Conservation (phyloP, 2,113 vertebrate species). For the Pedetes capensis region DNA sequence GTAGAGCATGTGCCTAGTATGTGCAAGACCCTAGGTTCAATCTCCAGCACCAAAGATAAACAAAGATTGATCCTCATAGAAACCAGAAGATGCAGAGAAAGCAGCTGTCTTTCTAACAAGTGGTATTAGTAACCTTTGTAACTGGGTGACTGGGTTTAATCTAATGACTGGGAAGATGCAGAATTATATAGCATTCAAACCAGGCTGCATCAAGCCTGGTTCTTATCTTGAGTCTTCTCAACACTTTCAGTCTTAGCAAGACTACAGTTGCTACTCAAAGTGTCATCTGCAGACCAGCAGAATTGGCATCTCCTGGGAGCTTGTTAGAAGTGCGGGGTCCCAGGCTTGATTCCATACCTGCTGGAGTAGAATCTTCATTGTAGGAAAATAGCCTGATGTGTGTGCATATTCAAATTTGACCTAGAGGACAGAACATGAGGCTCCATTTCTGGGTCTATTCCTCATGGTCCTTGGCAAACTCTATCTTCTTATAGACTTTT, state of each 20-base stretch:
- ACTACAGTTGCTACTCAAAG: background rate
- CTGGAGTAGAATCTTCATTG: background rate
- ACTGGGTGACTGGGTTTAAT: background rate
- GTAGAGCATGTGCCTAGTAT: background rate
- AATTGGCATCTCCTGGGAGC: background rate
- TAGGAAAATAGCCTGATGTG: background rate
- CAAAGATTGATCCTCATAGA: background rate
- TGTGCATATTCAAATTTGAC: background rate
- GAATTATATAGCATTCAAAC: background rate
- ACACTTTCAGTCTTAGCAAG: background rate
- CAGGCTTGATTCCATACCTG: background rate
- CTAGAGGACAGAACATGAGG: background rate
- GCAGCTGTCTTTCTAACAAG: background rate
- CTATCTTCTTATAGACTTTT: background rate
- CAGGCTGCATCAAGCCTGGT: background rate
- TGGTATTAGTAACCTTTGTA: background rate
- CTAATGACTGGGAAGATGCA: background rate
- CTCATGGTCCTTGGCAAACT: background rate
- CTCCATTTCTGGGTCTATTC: background rate
- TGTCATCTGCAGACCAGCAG: background rate
- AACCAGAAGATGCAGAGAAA: background rate
- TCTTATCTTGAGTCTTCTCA: background rate
- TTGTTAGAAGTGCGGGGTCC: background rate
- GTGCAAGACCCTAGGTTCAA: too few relatives aligned
- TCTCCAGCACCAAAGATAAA: too few relatives aligned